Evolutionary conservation across 2,888 invertebrate genomes (phyloP).

Genomic region (Thysanoteuthis rhombus): DNA sequence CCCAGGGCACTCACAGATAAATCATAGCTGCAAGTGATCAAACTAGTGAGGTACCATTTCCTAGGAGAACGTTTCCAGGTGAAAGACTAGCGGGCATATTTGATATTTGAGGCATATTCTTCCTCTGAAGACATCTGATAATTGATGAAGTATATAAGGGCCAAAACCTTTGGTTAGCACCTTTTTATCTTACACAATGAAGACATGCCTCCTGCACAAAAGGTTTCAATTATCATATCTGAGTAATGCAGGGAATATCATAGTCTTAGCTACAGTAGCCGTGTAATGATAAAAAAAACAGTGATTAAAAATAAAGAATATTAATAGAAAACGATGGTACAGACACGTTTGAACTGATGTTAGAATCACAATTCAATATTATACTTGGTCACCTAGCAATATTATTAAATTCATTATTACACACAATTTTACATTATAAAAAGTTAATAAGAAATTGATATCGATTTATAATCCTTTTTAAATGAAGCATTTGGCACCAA

Average conservation of each 20-base stretch:
- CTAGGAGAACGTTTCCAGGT: background rate
- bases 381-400: background rate
- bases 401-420: no score
- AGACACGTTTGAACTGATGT: background rate
- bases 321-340: background rate
- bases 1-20: background rate
- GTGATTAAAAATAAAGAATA: background rate
- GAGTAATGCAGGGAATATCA: background rate
- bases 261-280: background rate
- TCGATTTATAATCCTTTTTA: no score
- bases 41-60: background rate
- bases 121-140: background rate
- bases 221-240: background rate
- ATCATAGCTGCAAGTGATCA: background rate
- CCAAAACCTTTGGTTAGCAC: background rate
- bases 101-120: background rate
- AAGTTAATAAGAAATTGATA: no score
- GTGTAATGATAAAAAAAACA: background rate
- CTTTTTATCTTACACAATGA: background rate
- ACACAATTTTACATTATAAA: no score
- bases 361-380: background rate
- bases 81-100: background rate
- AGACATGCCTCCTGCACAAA: background rate
- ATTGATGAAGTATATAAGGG: background rate
- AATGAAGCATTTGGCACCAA: no score